Evolutionary conservation across 2,797 vertebrate genomes (phyloP), one percentile per base, ranked within the genome.

Genomic region (Calcarius lapponicus): DNA sequence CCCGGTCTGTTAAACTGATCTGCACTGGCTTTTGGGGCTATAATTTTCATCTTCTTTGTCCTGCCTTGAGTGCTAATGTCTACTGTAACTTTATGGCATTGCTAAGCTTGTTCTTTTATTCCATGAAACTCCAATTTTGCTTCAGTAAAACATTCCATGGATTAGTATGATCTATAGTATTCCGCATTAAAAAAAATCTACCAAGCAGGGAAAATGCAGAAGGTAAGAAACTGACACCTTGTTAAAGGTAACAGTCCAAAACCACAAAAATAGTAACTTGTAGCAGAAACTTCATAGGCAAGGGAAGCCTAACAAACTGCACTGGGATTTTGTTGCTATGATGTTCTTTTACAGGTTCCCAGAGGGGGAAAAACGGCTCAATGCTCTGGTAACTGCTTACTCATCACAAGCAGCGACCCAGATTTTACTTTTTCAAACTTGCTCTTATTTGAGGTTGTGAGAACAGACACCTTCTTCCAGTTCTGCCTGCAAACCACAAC

Each of bases 321-420:
- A 58, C 51, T 75, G 90, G 93, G 95, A 93, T 80, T 95, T 48
- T 92, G 70, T 71, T 95, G 81, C 87, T 93, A 17, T 34, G n/a
- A 93, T 79, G 72, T 72, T 90, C 43, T 45, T 81, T 80, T 58
- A 58, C 71, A 80, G 79, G 24, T 93, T 96, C 88, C 80, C 88
- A 87, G 74, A 87, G 85, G 20, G 56, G 45, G 11, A 10, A 73
- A 75, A 71, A 17, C 1, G 0, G 64, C 50, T 92, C 2, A 1
- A 50, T 0, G 4, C 57, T 48, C 66, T 65, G 73, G 45, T 64
- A 93, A 92, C 83, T 93, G 95, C 96, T 91, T 95, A 94, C 71
- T 95, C 90, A 94, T 91, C 89, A 92, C 70, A 87, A 93, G 86
- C 72, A 92, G 34, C 71, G 86, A 95, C 93, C 94, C 90, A 96